Base-by-base conservation (phyloP, 2,797 vertebrate species). In the Chelidonichthys spinosus region DNA sequence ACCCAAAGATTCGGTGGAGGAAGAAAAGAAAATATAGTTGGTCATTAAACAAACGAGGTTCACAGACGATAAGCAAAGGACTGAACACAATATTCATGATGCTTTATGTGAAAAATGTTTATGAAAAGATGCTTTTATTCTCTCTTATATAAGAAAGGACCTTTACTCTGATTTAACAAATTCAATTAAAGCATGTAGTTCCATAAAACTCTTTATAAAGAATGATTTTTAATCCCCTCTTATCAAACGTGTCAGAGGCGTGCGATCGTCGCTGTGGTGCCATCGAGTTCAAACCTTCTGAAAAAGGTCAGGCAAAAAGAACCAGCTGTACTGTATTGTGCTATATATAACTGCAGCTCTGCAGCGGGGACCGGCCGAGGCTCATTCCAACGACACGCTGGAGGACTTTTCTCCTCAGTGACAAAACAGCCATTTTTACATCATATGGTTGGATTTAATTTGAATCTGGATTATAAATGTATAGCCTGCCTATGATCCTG, bases 281-380 rank as follows among this genome's bases (percentile, higher is more conserved):
- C 83, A 84, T 81, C 72, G 85, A 78, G 81, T 78, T 76, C 55
- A 85, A 58, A 74, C 61, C 15, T 49, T 69, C 58, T 70, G 55
- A 65, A 77, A 64, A 66, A 66, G 71, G 69, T 84, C 17, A 71
- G 36, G 55, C 74, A 61, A 78, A 74, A 67, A 49, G 66, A 85
- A 49, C 40, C 75, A 63, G 75, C 65, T 68, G 44, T 67, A 47
- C 68, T 66, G 44, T 67, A 47, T 70, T 69, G 5, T 54, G 55
- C 83, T 86, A 88, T 89, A 86, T 93, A 93, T 90, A 90, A 71
- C 56, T 54, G 73, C 74, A 66, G 69, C 75, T 77, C 77, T 66
- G 58, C 63, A 70, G 69, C 33, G 65, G 42, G 50, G 49, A 71
- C 56, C 40, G 14, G 54, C 61, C 76, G 37, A 71, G 79, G 39